Evolutionary conservation across 2,888 invertebrate genomes (phyloP), one percentile per base, ranked within the genome.

Genomic region (Megalurothrips usitatus): DNA sequence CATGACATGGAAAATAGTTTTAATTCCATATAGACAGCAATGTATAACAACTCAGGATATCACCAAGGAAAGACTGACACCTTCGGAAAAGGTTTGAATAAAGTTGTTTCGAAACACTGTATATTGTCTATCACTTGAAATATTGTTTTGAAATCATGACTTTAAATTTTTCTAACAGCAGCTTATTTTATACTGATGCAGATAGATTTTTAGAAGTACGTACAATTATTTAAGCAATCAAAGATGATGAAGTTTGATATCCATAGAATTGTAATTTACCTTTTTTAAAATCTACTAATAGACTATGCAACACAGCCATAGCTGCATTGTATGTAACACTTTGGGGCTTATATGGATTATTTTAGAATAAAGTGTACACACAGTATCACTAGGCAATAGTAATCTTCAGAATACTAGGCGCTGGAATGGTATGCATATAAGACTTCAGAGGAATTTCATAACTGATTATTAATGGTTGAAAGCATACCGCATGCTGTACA

Each of bases 11-110:
- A 75, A 75, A 75, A 75, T 75, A 75, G 68, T 75, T 75, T 75
- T 75, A 75, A 75, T 75, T 75, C 68, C 68, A 75, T 75, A 75
- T 75, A 75, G 68, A 26, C 68, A 75, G 68, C 68, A 75, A 75
- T 75, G 68, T 75, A n/a, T n/a, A 75, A 75, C 23, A 75, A 75
- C 68, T 23, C 68, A 75, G 26, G 68, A 75, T 75, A 19, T 75
- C 23, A 75, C 68, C 68, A 75, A 26, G 26, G 68, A 23, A 75
- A 75, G 68, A 23, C 68, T 75, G 68, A 26, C 68, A 75, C 68
- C 68, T 75, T 75, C 68, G 26, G 68, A 26, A 26, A 23, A 23
- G 23, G 26, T 75, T 75, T 26, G 23, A n/a, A 58, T 17, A 58
- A 58, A 10, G 17, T 26, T 75, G 68, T 75, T 75, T 75, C 68